Evolutionary conservation across 2,888 invertebrate genomes (phyloP), one percentile per base, ranked within the genome.

Genomic region (Pammene aurita): DNA sequence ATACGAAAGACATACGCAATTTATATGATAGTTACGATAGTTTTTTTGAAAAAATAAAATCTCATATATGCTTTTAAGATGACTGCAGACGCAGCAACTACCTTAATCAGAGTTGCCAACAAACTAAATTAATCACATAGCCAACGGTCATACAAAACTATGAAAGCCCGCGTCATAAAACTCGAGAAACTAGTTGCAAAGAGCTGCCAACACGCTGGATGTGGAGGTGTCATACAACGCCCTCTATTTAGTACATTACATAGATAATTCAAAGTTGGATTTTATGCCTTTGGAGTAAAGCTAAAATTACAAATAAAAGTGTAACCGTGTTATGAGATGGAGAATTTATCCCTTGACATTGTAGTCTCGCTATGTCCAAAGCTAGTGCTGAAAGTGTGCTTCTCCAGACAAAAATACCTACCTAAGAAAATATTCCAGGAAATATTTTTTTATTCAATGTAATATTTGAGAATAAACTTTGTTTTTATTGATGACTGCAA

Each of bases 81-180:
- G n/a, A n/a, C n/a, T n/a, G n/a, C 54, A 50, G 18, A 58, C 35
- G 16, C 16, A 61, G 35, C 34, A 9, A 38, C 50, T 62, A 41
- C 50, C 50, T 18, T 50, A 50, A 38, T 62, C 62, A 52, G n/a
- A 62, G 62, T 62, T 62, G n/a, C 41, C 41, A 62, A 52, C 62
- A 52, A 62, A 62, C 62, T 62, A 62, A 62, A 52, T 62, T 62
- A 50, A 62, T 62, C 52, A 52, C 61, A 16, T 50, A 38, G 13
- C 61, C 18, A 38, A 38, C 61, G 61, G 50, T 38, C 61, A 62
- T 50, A 62, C 62, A 52, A 62, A 62, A 52, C 62, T 50, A 52
- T 52, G 50, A 41, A 52, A n/a, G 48, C 38, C 42, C 58, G 38
- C 35, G 61, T 62, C 62, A 62, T 50, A 52, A 62, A 62, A 62